phyloP scores from a whole-genome alignment of 2,797 vertebrate species.

The Halcyon chelicuti region DNA sequence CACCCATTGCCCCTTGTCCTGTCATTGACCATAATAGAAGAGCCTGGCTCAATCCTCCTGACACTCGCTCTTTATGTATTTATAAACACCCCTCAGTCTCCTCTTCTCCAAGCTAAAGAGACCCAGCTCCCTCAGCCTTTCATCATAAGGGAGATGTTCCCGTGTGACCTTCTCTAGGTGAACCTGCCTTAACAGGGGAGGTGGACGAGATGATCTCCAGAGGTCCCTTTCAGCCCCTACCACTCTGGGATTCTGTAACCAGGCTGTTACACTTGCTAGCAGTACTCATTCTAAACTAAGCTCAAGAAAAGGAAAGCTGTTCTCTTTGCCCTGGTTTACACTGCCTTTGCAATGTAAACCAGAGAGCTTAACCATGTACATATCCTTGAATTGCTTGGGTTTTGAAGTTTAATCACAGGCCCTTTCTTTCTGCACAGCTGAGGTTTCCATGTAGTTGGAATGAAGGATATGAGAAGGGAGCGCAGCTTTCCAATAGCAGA shows the following conservation, averaged over 20 bases:
- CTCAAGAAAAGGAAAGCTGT: neutral
- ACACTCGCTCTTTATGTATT: no score
- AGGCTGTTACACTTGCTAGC: constrained; percentile 9
- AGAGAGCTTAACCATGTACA: constrained; percentile 46
- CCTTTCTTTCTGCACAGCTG: neutral
- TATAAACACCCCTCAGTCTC: no score
- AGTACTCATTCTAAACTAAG: constrained; percentile 27
- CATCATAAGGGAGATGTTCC: no score
- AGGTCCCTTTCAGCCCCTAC: no score
- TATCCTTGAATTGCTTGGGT: constrained; percentile 69
- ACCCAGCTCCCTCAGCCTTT: no score
- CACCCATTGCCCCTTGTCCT: no score
- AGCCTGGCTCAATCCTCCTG: no score
- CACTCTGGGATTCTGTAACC: neutral
- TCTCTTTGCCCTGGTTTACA: constrained; percentile 35
- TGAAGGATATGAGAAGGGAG: neutral
- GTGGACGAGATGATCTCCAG: no score
- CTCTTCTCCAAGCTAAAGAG: no score
- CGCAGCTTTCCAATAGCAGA: neutral
- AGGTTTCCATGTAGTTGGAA: constrained; percentile 26
- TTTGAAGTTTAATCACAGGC: constrained; percentile 57
- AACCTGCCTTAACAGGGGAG: no score
- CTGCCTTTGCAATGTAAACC: constrained; percentile 51
- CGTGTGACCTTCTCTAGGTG: no score
- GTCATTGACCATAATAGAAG: no score